These are phyloP conservation scores for Penaeus monodon DNA, from an alignment of 2,888 invertebrate species.

Conservation along the genomic window DNA sequence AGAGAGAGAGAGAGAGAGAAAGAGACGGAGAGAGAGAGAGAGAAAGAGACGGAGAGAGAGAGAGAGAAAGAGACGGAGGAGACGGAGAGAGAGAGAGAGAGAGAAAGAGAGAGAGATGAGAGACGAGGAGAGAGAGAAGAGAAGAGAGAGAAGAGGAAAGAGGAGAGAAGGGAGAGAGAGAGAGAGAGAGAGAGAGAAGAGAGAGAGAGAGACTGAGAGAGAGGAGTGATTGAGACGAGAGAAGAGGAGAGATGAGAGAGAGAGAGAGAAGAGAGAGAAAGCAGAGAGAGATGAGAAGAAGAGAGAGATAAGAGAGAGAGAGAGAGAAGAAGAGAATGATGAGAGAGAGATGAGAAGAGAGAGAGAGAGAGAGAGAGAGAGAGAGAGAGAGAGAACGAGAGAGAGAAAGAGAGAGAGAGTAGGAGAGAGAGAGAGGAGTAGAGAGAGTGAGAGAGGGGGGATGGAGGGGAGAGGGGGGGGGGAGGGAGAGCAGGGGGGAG, in stretches of 20 bases:
- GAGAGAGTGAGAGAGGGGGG: neutral
- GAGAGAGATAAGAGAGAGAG: neutral
- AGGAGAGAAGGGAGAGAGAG: too few relatives aligned
- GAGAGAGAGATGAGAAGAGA: neutral
- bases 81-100: too few relatives aligned
- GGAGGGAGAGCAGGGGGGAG: neutral
- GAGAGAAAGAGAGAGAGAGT: neutral
- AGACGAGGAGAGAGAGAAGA: too few relatives aligned
- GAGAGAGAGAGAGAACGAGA: constrained; percentile 7
- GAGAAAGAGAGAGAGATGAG: too few relatives aligned
- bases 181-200: too few relatives aligned
- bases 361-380: constrained; percentile 19
- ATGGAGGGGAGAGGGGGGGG: neutral
- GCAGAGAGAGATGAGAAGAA: neutral
- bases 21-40: too few relatives aligned
- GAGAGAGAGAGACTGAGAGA: too few relatives aligned
- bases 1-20: neutral
- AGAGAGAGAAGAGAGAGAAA: neutral
- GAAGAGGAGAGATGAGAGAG: too few relatives aligned
- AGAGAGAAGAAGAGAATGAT: constrained; percentile 4
- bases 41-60: too few relatives aligned
- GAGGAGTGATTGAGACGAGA: neutral
- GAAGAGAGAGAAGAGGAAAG: too few relatives aligned
- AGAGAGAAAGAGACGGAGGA: too few relatives aligned
- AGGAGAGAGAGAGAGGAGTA: neutral